A percentile compares a stretch with the other conserved stretches of the same genome.
These are phyloP conservation scores for Psittacula echo DNA, from an alignment of 2,797 vertebrate species.

Conservation along the genomic window DNA sequence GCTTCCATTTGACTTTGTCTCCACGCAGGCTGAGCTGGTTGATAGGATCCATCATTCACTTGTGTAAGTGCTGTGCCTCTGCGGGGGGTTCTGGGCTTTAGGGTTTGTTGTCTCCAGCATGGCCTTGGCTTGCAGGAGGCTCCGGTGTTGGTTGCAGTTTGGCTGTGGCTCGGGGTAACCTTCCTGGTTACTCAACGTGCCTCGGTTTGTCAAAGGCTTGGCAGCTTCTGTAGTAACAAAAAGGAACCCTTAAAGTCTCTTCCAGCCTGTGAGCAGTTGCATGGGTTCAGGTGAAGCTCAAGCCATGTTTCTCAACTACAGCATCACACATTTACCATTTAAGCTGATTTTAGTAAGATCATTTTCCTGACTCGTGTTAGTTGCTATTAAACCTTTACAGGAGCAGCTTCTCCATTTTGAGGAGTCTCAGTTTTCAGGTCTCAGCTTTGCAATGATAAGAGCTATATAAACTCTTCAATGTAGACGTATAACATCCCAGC, in stretches of 20 bases:
- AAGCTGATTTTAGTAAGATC: neutral
- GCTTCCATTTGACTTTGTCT: neutral
- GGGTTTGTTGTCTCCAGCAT: rapidly evolving
- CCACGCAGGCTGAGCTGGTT: neutral
- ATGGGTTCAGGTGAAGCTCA: rapidly evolving
- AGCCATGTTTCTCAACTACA: neutral
- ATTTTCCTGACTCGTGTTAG: neutral
- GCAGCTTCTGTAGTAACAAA: neutral
- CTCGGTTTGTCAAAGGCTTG: neutral
- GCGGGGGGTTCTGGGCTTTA: neutral
- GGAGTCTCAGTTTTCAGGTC: neutral
- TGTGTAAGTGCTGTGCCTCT: neutral
- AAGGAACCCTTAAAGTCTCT: neutral
- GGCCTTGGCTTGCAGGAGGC: neutral
- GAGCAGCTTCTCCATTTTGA: neutral
- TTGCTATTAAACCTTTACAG: neutral
- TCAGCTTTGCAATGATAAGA: neutral
- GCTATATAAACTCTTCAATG: neutral
- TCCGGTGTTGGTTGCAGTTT: rapidly evolving
- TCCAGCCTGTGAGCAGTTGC: neutral
- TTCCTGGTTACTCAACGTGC: neutral
- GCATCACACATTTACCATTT: neutral
- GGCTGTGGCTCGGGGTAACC: neutral
- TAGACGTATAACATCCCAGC: neutral
- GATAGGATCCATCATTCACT: neutral